Percentiles rank a stretch among this genome's conserved stretches.
Evolutionary conservation across 2,888 invertebrate genomes (phyloP).

Genomic region (Rhimphoctona megacephalus): DNA sequence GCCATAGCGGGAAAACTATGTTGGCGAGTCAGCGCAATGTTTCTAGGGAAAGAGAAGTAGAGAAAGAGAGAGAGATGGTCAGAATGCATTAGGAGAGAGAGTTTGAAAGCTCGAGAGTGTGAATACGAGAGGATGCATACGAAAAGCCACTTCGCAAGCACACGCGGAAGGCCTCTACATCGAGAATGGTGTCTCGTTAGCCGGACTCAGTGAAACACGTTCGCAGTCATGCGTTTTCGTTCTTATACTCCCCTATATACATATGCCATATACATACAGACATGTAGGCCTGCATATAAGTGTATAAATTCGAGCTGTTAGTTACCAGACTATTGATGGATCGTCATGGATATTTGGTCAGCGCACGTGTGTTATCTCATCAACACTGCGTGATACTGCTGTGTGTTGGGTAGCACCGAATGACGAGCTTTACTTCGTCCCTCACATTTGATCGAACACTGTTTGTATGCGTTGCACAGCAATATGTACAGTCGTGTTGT

Average conservation of each 20-base stretch:
- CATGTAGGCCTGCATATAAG: slow-evolving; percentile 4
- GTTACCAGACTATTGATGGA: slow-evolving; percentile 66
- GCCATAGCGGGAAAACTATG: slow-evolving; percentile 62
- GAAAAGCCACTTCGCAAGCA: slow-evolving; percentile 68
- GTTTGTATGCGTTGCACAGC: slow-evolving; percentile 1
- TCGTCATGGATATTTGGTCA: slow-evolving; percentile 65
- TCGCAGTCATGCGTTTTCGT: slow-evolving; percentile 44
- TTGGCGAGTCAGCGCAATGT: slow-evolving; percentile 26
- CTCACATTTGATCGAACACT: slow-evolving; percentile 46
- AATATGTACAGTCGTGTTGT: slow-evolving; percentile 14
- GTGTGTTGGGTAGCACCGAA: slow-evolving; percentile 42
- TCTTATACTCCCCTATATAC: slow-evolving; percentile 32
- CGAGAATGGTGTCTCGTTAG: slow-evolving; percentile 72
- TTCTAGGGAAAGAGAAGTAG: slow-evolving; percentile 5
- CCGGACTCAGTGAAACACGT: slow-evolving; percentile 36
- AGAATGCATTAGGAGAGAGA: slow-evolving; percentile 26
- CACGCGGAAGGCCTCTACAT: slow-evolving; percentile 43
- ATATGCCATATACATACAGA: neutral
- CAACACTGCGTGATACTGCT: slow-evolving; percentile 25
- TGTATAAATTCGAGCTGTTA: slow-evolving; percentile 32
- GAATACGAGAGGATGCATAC: slow-evolving; percentile 46
- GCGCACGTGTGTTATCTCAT: slow-evolving; percentile 46
- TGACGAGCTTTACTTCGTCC: slow-evolving; percentile 51
- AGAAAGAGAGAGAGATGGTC: neutral
- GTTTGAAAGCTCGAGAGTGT: slow-evolving; percentile 16